phyloP scores from a whole-genome alignment of 2,797 vertebrate species.

The Schizothorax lantsangensis region DNA sequence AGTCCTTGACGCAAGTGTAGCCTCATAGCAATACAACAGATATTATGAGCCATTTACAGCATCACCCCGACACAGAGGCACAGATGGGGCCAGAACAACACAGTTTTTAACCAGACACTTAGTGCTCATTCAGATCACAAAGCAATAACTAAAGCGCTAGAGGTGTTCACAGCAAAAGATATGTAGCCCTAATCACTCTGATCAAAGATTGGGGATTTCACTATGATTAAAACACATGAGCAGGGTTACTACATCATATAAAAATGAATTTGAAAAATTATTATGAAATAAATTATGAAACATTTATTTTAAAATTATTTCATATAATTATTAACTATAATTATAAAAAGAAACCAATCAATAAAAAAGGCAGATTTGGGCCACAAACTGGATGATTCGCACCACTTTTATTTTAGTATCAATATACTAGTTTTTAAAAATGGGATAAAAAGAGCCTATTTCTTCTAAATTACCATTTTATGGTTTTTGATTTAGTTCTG shows the following conservation, averaged over 20 bases:
- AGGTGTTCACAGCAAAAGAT: background rate
- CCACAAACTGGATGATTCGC: background rate
- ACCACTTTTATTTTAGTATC: background rate
- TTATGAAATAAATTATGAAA: background rate
- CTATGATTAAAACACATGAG: background rate
- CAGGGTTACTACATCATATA: background rate
- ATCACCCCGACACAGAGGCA: background rate
- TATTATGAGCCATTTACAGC: background rate
- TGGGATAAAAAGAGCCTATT: background rate
- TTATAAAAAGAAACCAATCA: background rate
- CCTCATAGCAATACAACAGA: background rate
- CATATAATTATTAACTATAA: background rate
- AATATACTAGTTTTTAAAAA: background rate
- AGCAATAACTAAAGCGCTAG: slow-evolving; percentile 1
- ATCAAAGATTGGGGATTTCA: slow-evolving; percentile 1
- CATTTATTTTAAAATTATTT: background rate
- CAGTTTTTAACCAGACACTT: slow-evolving; percentile 1
- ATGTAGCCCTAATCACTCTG: background rate
- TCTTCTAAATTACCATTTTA: background rate
- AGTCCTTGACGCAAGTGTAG: background rate
- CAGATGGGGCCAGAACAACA: background rate
- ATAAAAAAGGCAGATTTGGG: background rate
- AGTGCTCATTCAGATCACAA: background rate
- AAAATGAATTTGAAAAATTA: background rate
- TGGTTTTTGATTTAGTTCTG: background rate